Percentiles rank a stretch among this genome's conserved stretches.
These are phyloP conservation scores for Cosmorhoe ocellata DNA, from an alignment of 2,888 invertebrate genomes.

Conservation along the genomic window DNA sequence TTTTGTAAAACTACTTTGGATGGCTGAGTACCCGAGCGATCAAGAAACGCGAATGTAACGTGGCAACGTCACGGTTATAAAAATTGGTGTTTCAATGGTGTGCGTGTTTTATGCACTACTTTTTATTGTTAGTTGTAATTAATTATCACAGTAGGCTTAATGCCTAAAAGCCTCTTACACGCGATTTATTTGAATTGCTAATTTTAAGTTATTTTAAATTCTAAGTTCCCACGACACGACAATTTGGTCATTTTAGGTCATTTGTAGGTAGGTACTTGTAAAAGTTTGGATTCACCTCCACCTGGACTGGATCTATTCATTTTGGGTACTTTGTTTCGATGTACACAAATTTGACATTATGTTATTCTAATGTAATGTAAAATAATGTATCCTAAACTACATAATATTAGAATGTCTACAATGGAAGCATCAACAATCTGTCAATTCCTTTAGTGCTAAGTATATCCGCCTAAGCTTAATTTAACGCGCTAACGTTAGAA, in stretches of 20 bases:
- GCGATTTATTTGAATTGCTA: constrained; percentile 18
- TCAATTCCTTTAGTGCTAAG: constrained; percentile 80
- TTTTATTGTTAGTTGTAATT: constrained; percentile 18
- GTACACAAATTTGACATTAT: constrained; percentile 23
- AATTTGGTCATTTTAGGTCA: constrained; percentile 24
- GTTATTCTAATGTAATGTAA: constrained; percentile 33
- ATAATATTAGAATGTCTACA: constrained; percentile 42
- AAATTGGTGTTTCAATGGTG: constrained; percentile 27
- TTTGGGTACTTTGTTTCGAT: constrained; percentile 5
- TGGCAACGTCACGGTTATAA: constrained; percentile 7
- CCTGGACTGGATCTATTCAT: neutral
- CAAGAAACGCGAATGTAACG: constrained; percentile 9
- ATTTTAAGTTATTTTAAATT: constrained; percentile 10
- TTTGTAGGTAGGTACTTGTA: constrained; percentile 12
- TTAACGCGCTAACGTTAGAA: constrained; percentile 55
- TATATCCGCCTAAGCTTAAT: constrained; percentile 66
- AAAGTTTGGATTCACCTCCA: constrained; percentile 10
- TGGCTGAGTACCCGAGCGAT: constrained; percentile 5
- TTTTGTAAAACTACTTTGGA: constrained; percentile 17
- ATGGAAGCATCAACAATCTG: constrained; percentile 76
- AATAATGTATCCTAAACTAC: constrained; percentile 53
- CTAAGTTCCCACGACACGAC: constrained; percentile 13
- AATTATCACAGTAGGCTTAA: constrained; percentile 38
- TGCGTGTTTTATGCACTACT: constrained; percentile 21
- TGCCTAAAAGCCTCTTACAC: constrained; percentile 33